phyloP scores from a whole-genome alignment of 2,113 vertebrate genomes.

The Platysteira castanea region DNA sequence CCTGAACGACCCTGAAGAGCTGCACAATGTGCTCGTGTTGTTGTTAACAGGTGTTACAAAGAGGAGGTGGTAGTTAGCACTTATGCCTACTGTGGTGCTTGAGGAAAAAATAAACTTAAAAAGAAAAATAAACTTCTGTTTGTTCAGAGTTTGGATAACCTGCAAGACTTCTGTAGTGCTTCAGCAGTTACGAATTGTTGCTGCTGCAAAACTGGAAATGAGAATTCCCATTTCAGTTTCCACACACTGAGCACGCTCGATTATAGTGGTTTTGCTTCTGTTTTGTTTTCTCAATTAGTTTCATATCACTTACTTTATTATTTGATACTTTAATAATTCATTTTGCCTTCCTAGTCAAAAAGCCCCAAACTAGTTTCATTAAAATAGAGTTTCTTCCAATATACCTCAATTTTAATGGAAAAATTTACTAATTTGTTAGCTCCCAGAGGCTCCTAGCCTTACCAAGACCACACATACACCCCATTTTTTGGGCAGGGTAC shows the following conservation, averaged over 20 bases:
- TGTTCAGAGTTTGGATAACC: not conserved
- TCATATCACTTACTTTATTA: not conserved
- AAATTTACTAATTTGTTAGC: not conserved
- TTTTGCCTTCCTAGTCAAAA: not conserved
- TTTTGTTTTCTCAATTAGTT: not conserved
- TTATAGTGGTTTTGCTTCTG: not conserved
- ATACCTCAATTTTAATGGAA: not conserved
- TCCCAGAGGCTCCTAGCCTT: not conserved
- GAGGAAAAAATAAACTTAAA: not conserved
- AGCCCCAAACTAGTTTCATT: not conserved
- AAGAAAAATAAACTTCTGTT: not conserved
- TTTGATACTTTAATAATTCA: not conserved
- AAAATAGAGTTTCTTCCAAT: not conserved
- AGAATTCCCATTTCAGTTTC: not conserved
- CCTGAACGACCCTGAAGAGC: not conserved
- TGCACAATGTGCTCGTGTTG: not conserved
- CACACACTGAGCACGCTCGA: not conserved
- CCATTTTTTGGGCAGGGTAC: not conserved
- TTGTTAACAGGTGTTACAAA: not conserved
- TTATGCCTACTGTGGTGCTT: rapidly evolving
- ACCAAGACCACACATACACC: rapidly evolving
- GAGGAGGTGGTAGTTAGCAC: not conserved
- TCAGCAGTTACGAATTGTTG: not conserved
- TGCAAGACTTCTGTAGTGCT: not conserved
- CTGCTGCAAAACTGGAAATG: not conserved